Evolutionary conservation across 1,140 invertebrate species (phyloP).

Genomic region (Caenorhabditis briggsae): DNA sequence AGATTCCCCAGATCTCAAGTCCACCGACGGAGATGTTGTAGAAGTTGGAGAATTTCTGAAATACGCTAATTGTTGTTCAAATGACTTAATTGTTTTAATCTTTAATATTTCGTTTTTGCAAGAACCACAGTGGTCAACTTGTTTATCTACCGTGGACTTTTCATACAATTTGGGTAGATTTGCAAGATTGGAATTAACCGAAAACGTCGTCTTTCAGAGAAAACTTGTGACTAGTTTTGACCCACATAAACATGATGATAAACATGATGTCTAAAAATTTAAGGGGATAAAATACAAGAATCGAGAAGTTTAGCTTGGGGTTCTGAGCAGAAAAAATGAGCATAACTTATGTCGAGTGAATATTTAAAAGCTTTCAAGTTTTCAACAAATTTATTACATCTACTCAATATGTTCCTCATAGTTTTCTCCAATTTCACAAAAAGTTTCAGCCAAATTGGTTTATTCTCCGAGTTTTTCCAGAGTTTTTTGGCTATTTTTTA

Average conservation of each 20-base stretch:
- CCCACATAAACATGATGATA: not conserved
- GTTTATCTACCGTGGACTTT: constrained; percentile 9
- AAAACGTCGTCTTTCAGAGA: not conserved
- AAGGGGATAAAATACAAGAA: too few relatives aligned
- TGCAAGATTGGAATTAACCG: not conserved
- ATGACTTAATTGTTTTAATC: not conserved
- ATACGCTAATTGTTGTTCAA: not conserved
- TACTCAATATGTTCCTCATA: too few relatives aligned
- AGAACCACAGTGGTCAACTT: not conserved
- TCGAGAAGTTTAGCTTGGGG: too few relatives aligned
- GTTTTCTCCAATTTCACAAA: too few relatives aligned
- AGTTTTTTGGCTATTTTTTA: too few relatives aligned
- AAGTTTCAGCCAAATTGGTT: too few relatives aligned
- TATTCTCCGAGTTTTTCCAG: too few relatives aligned
- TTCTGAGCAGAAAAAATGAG: too few relatives aligned
- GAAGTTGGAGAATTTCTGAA: constrained; percentile 61
- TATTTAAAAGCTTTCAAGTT: too few relatives aligned
- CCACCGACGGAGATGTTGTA: constrained; percentile 57
- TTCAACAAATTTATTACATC: too few relatives aligned
- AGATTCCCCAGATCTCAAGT: constrained; percentile 60
- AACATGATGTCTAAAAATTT: too few relatives aligned
- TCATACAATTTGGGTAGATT: constrained; percentile 7
- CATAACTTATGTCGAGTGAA: too few relatives aligned
- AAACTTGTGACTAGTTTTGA: constrained; percentile 26
- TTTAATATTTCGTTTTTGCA: constrained; percentile 37